A percentile compares a stretch with the other conserved stretches of the same genome.
phyloP scores from a whole-genome alignment of 2,113 vertebrate genomes.

The Cepphus grylle region DNA sequence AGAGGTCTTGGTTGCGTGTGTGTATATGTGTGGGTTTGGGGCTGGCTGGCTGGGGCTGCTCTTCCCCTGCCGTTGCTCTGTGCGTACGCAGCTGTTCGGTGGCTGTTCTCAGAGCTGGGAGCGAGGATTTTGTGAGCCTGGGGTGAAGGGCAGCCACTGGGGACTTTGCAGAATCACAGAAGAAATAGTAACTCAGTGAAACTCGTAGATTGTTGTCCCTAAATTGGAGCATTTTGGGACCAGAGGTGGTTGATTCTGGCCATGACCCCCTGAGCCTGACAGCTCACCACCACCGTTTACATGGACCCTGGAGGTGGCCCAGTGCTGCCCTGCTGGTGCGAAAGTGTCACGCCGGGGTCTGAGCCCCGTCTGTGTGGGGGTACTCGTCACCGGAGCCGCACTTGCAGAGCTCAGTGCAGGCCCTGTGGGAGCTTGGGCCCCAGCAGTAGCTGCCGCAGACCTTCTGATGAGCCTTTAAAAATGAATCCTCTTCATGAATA shows the following conservation, averaged over 20 bases:
- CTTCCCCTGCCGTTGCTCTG: not conserved
- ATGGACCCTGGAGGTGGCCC: no score
- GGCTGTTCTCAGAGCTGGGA: not conserved
- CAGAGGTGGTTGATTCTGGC: not conserved
- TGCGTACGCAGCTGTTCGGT: not conserved
- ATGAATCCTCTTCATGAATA: not conserved
- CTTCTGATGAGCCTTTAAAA: not conserved
- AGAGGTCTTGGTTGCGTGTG: rapidly evolving
- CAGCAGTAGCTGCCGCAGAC: not conserved
- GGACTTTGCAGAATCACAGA: not conserved
- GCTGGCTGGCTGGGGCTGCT: not conserved
- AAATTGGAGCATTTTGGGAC: rapidly evolving
- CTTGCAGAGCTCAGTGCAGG: not conserved
- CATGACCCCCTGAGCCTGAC: rapidly evolving
- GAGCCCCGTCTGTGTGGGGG: rapidly evolving
- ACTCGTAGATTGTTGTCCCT: rapidly evolving
- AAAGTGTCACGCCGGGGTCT: rapidly evolving
- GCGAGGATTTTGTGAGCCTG: not conserved
- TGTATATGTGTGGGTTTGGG: not conserved
- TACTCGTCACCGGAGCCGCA: rapidly evolving
- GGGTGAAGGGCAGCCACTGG: not conserved
- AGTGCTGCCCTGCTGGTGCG: not conserved
- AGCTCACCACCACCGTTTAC: not conserved
- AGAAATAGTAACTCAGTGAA: not conserved
- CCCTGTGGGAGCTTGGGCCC: not conserved